phyloP scores from a whole-genome alignment of 2,797 vertebrate species.

The Gymnoscopelus braueri region DNA sequence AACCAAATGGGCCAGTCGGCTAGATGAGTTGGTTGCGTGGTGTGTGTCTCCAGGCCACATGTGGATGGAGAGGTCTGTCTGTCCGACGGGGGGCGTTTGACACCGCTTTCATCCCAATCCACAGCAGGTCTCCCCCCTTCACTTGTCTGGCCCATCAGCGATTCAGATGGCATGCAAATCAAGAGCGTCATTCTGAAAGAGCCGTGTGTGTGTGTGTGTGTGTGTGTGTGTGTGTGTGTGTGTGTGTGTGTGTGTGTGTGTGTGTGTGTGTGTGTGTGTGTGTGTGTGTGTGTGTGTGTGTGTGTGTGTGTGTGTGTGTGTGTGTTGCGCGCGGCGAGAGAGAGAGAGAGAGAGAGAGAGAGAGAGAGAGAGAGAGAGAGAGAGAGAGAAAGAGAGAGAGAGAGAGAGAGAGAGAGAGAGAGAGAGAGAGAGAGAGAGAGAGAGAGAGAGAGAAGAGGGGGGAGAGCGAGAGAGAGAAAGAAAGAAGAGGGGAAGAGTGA shows the following conservation, averaged over 20 bases:
- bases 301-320: too few relatives aligned
- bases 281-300: too few relatives aligned
- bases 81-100: constrained; percentile 87
- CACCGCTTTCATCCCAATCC: constrained; percentile 58
- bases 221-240: not conserved
- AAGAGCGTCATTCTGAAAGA: constrained; percentile 67
- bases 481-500: constrained; percentile 11
- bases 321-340: not conserved
- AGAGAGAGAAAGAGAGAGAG: constrained; percentile 14
- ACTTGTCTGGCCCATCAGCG: constrained; percentile 82
- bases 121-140: constrained; percentile 37
- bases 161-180: constrained; percentile 91
- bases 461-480: constrained; percentile 11
- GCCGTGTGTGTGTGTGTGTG: constrained; percentile 41
- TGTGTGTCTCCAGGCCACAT: too few relatives aligned
- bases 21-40: too few relatives aligned
- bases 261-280: too few relatives aligned
- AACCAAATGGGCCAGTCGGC: too few relatives aligned
- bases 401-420: constrained; percentile 45
- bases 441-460: constrained; percentile 5
- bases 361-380: constrained; percentile 35
- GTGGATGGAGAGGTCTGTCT: constrained; percentile 55
- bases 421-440: not conserved
- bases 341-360: constrained; percentile 20
- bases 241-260: too few relatives aligned